Evolutionary conservation across 2,113 vertebrate genomes (phyloP).

Genomic region (Prionailurus bengalensis): DNA sequence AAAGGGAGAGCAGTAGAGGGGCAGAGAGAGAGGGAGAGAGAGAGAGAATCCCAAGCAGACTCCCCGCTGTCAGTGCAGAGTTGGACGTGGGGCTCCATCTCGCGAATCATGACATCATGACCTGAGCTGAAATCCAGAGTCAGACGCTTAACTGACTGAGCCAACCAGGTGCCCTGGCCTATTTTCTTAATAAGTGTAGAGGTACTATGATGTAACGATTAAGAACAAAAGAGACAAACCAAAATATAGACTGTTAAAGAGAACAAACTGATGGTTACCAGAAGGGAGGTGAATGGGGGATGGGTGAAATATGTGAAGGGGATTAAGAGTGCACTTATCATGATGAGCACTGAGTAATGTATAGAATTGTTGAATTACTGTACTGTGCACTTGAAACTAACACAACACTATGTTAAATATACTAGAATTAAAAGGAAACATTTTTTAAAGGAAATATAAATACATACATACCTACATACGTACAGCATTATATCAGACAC

Average conservation of each 20-base stretch:
- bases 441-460: background rate
- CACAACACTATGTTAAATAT: background rate
- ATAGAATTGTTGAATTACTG: background rate
- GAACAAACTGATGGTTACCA: background rate
- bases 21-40: too few species aligned
- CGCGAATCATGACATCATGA: too few species aligned
- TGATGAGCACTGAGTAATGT: background rate
- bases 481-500: background rate
- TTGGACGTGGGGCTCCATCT: too few species aligned
- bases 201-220: background rate
- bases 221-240: background rate
- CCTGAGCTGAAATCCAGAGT: too few species aligned
- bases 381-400: background rate
- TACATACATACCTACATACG: background rate
- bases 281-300: background rate
- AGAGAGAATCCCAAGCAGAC: too few species aligned
- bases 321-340: background rate
- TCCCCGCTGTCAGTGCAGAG: too few species aligned
- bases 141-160: too few species aligned
- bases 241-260: background rate
- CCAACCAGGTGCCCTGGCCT: background rate
- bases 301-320: background rate
- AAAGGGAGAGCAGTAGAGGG: too few species aligned
- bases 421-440: background rate
- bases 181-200: background rate